Percentiles rank a stretch among this genome's conserved stretches.
phyloP scores from a whole-genome alignment of 2,797 vertebrate genomes.

The Ara ararauna region DNA sequence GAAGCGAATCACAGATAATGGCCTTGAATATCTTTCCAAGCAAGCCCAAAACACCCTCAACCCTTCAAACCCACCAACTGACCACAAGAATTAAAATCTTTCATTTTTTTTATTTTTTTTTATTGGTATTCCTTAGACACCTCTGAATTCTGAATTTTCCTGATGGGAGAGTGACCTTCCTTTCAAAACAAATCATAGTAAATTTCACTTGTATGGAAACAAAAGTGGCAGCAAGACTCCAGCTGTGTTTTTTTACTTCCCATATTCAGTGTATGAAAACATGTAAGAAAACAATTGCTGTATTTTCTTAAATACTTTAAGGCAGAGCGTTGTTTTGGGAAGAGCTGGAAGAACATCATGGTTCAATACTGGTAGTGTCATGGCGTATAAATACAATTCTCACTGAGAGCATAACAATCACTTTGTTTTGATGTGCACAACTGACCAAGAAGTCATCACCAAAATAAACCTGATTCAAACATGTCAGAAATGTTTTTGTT shows the following conservation, averaged over 20 bases:
- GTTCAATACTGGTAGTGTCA: slow-evolving; percentile 50
- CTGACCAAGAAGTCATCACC: slow-evolving; percentile 60
- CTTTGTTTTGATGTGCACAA: slow-evolving; percentile 67
- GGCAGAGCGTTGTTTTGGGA: slow-evolving; percentile 37
- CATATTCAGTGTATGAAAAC: slow-evolving; percentile 6
- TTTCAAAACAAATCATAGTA: slow-evolving; percentile 43
- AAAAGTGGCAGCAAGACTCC: slow-evolving; percentile 28
- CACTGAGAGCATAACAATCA: slow-evolving; percentile 55
- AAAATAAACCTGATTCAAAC: slow-evolving; percentile 59
- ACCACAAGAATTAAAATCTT: background rate
- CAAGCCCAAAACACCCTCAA: background rate
- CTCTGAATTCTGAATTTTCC: slow-evolving; percentile 23
- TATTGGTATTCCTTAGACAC: background rate
- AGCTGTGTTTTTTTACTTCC: slow-evolving; percentile 45
- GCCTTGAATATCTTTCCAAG: slow-evolving; percentile 5
- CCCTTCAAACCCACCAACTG: background rate
- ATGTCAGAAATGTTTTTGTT: slow-evolving; percentile 38
- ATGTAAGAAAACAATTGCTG: slow-evolving; percentile 37
- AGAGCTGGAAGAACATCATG: slow-evolving; percentile 50
- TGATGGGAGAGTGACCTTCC: background rate
- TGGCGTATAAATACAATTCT: slow-evolving; percentile 52
- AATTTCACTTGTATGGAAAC: slow-evolving; percentile 50
- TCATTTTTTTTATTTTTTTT: background rate
- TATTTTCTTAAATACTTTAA: slow-evolving; percentile 43
- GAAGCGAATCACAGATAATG: background rate